These are phyloP conservation scores for Nudaria mundana DNA, from an alignment of 2,888 invertebrate genomes.

Conservation along the genomic window DNA sequence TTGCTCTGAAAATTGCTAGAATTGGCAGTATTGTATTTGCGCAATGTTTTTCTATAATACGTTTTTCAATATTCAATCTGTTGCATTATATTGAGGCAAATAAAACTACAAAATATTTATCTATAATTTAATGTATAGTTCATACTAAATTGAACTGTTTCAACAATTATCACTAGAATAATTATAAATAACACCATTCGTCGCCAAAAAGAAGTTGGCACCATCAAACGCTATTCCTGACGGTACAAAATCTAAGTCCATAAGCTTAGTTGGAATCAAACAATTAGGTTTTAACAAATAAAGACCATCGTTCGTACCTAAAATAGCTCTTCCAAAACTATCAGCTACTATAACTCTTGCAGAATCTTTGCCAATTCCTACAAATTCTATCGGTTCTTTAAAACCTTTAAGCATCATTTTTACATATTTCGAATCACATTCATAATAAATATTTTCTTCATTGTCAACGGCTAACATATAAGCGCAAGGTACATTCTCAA, in stretches of 20 bases:
- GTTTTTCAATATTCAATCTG: too few relatives aligned
- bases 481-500: constrained; percentile 64
- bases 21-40: too few relatives aligned
- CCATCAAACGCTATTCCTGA: constrained; percentile 57
- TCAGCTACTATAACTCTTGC: constrained; percentile 62
- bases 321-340: constrained; percentile 42
- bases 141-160: too few relatives aligned
- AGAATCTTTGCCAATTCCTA: constrained; percentile 62
- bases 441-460: constrained; percentile 62
- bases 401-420: constrained; percentile 67
- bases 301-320: constrained; percentile 68
- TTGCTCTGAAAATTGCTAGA: too few relatives aligned
- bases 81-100: too few relatives aligned
- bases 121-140: too few relatives aligned
- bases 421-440: constrained; percentile 72
- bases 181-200: constrained; percentile 62
- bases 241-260: constrained; percentile 64
- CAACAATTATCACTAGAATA: constrained; percentile 35
- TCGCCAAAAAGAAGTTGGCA: constrained; percentile 53
- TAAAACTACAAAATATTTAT: too few relatives aligned
- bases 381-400: constrained; percentile 67
- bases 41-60: too few relatives aligned
- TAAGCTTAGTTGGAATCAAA: constrained; percentile 65
- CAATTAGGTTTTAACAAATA: constrained; percentile 58
- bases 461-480: constrained; percentile 65